Evolutionary conservation across 2,888 invertebrate genomes (phyloP).

Genomic region (Stictocephala bisonia): DNA sequence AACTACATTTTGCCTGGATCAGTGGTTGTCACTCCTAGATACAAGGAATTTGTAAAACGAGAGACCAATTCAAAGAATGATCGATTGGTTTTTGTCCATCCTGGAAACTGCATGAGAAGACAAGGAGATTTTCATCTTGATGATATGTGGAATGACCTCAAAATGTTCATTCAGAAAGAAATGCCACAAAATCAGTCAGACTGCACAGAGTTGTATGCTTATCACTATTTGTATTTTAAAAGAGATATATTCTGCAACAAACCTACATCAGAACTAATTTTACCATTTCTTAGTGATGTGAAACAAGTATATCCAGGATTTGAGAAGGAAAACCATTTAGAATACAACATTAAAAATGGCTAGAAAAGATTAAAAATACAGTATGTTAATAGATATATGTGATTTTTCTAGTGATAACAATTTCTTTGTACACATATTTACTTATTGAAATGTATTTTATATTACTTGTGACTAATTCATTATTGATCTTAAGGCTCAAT

Average conservation of each 20-base stretch:
- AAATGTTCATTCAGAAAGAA: slow-evolving; percentile 1
- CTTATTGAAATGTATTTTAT: too few relatives aligned
- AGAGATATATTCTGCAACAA: slow-evolving; percentile 12
- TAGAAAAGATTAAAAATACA: too few relatives aligned
- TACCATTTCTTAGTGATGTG: slow-evolving; percentile 8
- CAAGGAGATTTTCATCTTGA: slow-evolving; percentile 17
- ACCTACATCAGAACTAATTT: slow-evolving; percentile 22
- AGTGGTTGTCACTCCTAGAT: background rate
- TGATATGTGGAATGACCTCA: slow-evolving; percentile 7
- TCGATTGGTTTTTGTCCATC: background rate
- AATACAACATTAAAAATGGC: too few relatives aligned
- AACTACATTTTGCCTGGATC: slow-evolving; percentile 24
- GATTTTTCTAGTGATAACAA: too few relatives aligned
- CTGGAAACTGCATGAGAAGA: background rate
- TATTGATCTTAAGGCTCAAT: too few relatives aligned
- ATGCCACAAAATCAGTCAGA: background rate
- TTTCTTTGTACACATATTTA: too few relatives aligned
- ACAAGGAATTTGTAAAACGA: background rate
- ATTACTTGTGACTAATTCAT: too few relatives aligned
- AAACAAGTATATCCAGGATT: slow-evolving; percentile 27
- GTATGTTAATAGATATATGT: too few relatives aligned
- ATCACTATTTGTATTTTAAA: slow-evolving; percentile 19
- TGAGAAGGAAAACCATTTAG: too few relatives aligned
- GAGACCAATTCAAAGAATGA: background rate
- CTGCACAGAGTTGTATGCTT: slow-evolving; percentile 10